These are phyloP conservation scores for Syngnathus scovelli DNA, from an alignment of 2,113 vertebrate genomes.

Conservation along the genomic window DNA sequence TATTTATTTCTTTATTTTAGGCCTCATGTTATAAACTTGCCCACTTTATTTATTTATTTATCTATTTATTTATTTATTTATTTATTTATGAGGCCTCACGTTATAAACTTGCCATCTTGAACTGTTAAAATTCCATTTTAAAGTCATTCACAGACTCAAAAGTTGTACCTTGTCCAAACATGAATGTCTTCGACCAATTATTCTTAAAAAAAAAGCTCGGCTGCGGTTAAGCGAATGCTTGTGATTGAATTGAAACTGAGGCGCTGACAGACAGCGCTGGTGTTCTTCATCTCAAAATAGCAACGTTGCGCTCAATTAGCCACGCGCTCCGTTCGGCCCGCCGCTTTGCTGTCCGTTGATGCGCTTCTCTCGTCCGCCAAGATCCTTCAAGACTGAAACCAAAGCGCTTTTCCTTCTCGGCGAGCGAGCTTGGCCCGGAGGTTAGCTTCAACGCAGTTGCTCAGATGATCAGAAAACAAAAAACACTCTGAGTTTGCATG, in stretches of 20 bases:
- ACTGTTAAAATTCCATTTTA: too few species aligned
- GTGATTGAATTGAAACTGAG: too few species aligned
- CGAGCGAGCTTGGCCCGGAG: conserved; percentile 19
- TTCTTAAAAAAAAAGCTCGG: too few species aligned
- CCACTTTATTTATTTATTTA: too few species aligned
- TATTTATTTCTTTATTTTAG: too few species aligned
- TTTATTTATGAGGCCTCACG: too few species aligned
- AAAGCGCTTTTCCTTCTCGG: conserved; percentile 1
- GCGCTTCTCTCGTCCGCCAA: conserved; percentile 19
- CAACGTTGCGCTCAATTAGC: conserved; percentile 57
- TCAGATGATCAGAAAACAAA: conserved; percentile 33
- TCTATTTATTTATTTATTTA: conserved; percentile 33
- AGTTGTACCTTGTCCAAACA: too few species aligned
- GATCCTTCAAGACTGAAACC: conserved; percentile 20
- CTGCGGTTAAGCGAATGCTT: too few species aligned
- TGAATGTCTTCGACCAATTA: too few species aligned
- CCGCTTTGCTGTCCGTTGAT: conserved; percentile 34
- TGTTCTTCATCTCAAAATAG: conserved; percentile 57
- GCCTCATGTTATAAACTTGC: too few species aligned
- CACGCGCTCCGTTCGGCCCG: conserved; percentile 21
- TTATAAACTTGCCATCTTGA: too few species aligned
- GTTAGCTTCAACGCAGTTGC: conserved; percentile 34
- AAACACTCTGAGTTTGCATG: conserved; percentile 10
- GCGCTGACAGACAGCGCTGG: conserved; percentile 58
- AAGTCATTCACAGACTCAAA: too few species aligned